Evolutionary conservation across 2,797 vertebrate genomes (phyloP).

Genomic region (Melanotaenia pygmaea): DNA sequence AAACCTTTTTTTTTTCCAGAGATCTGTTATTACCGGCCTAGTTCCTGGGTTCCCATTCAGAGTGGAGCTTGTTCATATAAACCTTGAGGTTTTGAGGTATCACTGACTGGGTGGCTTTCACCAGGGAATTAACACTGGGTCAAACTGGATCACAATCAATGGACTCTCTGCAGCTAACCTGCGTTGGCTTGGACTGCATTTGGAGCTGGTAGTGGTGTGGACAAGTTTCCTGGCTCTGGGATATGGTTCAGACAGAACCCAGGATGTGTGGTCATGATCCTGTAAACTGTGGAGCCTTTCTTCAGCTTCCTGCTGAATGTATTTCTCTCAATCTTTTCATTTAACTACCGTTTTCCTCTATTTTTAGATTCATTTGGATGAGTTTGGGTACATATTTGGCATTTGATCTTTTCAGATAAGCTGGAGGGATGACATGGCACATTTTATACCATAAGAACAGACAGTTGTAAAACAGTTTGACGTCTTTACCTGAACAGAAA

Average conservation of each 20-base stretch:
- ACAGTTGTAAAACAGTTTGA: not conserved
- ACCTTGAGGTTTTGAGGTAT: slow-evolving; percentile 81
- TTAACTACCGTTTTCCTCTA: slow-evolving; percentile 30
- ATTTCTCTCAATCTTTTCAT: slow-evolving; percentile 14
- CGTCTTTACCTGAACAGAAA: not conserved
- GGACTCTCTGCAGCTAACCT: slow-evolving; percentile 81
- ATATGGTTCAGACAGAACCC: slow-evolving; percentile 82
- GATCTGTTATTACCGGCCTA: slow-evolving; percentile 78
- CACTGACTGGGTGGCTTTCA: slow-evolving; percentile 78
- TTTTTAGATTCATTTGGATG: slow-evolving; percentile 54
- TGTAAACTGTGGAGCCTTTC: slow-evolving; percentile 58
- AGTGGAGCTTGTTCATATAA: slow-evolving; percentile 81
- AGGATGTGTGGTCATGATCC: slow-evolving; percentile 80
- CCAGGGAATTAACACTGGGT: slow-evolving; percentile 74
- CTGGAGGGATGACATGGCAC: not conserved
- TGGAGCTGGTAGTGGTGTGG: slow-evolving; percentile 81
- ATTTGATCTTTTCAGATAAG: too few species aligned
- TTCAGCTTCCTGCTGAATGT: slow-evolving; percentile 42
- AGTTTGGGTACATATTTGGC: slow-evolving; percentile 10
- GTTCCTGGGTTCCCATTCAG: slow-evolving; percentile 76
- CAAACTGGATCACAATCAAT: slow-evolving; percentile 66
- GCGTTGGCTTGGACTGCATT: slow-evolving; percentile 82
- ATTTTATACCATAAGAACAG: not conserved
- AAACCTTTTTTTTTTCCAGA: slow-evolving; percentile 68
- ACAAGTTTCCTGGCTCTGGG: slow-evolving; percentile 88